A percentile compares a stretch with the other conserved stretches of the same genome.
Conservation (phyloP, 2,113 vertebrate genomes). For the Amblyornis subalaris region DNA sequence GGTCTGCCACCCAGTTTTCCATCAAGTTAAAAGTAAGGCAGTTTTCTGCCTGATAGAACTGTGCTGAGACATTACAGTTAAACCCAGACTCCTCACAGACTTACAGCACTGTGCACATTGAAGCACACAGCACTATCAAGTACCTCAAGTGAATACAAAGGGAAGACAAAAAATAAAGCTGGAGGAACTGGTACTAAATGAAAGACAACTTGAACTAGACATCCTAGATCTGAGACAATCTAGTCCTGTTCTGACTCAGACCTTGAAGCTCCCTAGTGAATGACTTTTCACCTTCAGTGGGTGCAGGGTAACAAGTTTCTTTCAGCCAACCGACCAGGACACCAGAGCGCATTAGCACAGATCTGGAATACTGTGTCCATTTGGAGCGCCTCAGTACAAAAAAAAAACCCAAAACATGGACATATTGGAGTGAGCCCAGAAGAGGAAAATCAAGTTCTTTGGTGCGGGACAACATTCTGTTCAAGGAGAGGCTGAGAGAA, state of each 20-base stretch:
- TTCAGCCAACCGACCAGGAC: not conserved
- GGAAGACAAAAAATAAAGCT: not conserved
- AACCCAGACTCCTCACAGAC: not conserved
- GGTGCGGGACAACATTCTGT: not conserved
- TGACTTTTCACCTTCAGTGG: not conserved
- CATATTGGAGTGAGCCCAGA: not conserved
- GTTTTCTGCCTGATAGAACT: not conserved
- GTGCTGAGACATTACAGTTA: not conserved
- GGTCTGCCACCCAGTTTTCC: not conserved
- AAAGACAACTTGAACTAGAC: not conserved
- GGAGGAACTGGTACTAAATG: not conserved
- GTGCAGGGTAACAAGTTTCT: not conserved
- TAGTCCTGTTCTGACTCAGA: not conserved
- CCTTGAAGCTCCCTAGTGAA: not conserved
- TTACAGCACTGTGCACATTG: rapidly evolving
- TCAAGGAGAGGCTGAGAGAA: not conserved
- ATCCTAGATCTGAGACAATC: not conserved
- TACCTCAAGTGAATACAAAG: not conserved
- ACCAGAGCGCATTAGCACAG: not conserved
- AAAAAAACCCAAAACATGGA: not conserved
- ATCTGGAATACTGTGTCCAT: not conserved
- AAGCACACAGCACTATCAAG: rapidly evolving
- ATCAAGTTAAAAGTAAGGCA: not conserved
- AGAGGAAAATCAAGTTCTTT: not conserved
- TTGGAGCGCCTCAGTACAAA: not conserved